These are phyloP conservation scores for Crioceris asparagi DNA, from an alignment of 2,888 invertebrate genomes.

Conservation along the genomic window DNA sequence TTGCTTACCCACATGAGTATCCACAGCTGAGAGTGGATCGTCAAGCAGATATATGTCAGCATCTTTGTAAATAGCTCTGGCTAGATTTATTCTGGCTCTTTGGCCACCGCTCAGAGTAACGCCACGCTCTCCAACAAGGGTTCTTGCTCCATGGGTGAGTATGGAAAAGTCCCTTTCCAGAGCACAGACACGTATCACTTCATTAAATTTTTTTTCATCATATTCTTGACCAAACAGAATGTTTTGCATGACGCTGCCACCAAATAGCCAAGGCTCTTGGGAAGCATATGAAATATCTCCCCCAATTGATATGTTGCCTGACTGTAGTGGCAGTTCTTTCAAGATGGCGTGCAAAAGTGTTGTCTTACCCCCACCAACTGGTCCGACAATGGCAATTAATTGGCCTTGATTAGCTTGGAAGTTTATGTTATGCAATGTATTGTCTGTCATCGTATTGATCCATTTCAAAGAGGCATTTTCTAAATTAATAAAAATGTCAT, in stretches of 20 bases:
- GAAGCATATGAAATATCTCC: constrained; percentile 67
- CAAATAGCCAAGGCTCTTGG: constrained; percentile 76
- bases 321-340: constrained; percentile 55
- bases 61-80: constrained; percentile 69
- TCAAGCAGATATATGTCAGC: constrained; percentile 78
- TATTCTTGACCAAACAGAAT: constrained; percentile 75
- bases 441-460: constrained; percentile 31
- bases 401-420: constrained; percentile 51
- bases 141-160: constrained; percentile 68
- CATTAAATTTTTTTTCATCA: constrained; percentile 53
- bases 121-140: constrained; percentile 65
- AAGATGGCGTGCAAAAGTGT: constrained; percentile 46
- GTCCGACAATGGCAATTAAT: constrained; percentile 40
- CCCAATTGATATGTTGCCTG: constrained; percentile 54
- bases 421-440: constrained; percentile 49
- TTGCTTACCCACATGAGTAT: constrained; percentile 76
- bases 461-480: constrained; percentile 55
- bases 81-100: constrained; percentile 76
- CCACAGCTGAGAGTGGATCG: constrained; percentile 83
- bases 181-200: constrained; percentile 58
- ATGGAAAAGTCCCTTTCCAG: constrained; percentile 59
- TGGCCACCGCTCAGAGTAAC: constrained; percentile 68
- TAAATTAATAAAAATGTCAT: constrained; percentile 13
- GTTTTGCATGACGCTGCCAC: constrained; percentile 79
- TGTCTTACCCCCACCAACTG: constrained; percentile 50